These are phyloP conservation scores for Lasiurus borealis DNA, from an alignment of 2,113 vertebrate species.

Conservation along the genomic window DNA sequence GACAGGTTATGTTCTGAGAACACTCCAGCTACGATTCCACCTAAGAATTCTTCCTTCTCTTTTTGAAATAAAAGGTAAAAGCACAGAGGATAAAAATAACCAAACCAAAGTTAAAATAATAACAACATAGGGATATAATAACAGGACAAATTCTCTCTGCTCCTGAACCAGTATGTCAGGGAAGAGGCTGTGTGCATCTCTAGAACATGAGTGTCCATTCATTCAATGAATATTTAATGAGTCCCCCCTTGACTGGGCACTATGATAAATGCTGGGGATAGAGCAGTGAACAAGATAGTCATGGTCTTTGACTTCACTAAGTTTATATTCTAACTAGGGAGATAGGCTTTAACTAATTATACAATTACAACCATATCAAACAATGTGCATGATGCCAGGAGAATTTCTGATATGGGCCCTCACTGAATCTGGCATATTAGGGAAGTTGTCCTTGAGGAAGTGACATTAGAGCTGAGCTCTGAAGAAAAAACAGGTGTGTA, in stretches of 20 bases:
- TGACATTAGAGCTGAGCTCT: constrained; percentile 21
- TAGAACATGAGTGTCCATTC: background rate
- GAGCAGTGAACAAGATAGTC: background rate
- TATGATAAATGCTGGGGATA: background rate
- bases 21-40: background rate
- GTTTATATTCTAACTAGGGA: background rate
- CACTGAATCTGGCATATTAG: background rate
- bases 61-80: background rate
- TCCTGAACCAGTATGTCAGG: background rate
- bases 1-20: background rate
- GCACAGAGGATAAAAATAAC: background rate
- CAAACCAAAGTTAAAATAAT: constrained; percentile 5
- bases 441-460: background rate
- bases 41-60: background rate
- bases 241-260: background rate
- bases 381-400: background rate
- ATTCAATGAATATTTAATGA: background rate
- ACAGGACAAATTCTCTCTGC: background rate
- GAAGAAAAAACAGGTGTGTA: background rate
- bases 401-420: background rate
- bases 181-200: background rate
- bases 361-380: background rate
- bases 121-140: background rate
- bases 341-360: background rate
- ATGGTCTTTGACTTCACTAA: background rate